Evolutionary conservation across 2,113 vertebrate genomes (phyloP).

Genomic region (Brienomyrus longianalis): DNA sequence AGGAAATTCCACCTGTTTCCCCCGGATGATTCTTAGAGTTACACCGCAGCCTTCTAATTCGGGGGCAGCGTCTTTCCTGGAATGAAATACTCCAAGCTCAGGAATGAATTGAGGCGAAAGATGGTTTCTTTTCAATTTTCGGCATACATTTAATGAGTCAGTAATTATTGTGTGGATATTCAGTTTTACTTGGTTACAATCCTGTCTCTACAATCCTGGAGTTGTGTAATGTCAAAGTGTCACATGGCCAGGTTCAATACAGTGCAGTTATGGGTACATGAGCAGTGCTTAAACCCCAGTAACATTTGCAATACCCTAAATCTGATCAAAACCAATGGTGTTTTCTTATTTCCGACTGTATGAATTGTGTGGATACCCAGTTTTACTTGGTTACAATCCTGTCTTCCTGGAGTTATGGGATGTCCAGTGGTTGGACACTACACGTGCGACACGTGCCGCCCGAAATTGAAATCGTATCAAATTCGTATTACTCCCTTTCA

Average conservation of each 20-base stretch:
- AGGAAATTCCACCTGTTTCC: background rate
- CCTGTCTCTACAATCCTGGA: background rate
- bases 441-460: too few relatives aligned
- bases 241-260: background rate
- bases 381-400: background rate
- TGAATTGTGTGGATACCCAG: background rate
- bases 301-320: background rate
- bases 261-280: background rate
- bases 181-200: background rate
- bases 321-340: background rate
- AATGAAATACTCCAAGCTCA: background rate
- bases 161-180: background rate
- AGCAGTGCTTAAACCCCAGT: background rate
- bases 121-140: background rate
- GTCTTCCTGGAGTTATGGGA: background rate
- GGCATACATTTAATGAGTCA: background rate
- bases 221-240: background rate
- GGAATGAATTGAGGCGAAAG: background rate
- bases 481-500: background rate
- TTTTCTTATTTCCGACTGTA: background rate
- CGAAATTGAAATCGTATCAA: background rate
- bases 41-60: background rate
- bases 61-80: background rate
- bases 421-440: too few relatives aligned
- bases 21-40: background rate